Base-by-base conservation (phyloP, 2,797 vertebrate species). In the Poecilia gillii region DNA sequence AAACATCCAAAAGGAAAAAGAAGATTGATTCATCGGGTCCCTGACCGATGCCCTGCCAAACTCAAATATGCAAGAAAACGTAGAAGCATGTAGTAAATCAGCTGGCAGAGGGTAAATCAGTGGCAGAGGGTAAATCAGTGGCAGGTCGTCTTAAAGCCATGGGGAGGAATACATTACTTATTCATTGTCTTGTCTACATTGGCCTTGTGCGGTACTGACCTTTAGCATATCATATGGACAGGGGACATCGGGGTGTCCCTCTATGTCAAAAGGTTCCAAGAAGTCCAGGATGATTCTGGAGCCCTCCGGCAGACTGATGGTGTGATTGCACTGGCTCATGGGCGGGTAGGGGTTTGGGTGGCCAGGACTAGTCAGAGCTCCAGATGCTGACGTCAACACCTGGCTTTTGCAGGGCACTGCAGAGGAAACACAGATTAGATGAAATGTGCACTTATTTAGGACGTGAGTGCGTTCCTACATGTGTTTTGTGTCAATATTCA, bases 201-300 rank as follows among this genome's bases (percentile, higher is more conserved):
- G 20, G 23, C 47, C 20, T 43, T 53, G 45, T 78, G 81, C 66
- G 9, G 28, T 79, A 88, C 94, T 81, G 77, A 98, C 96, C 96
- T 96, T 96, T 75, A 97, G 90, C 82, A 88, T 86, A 75, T 97
- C 97, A 0, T 95, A 98, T 1, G 96, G 96, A 84, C 97, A 97
- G n/a, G 84, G 90, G 64, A 71, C 89, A 0, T 94, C 88, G 0
- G 87, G 95, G 87, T 97, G 96, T 78, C 90, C 81, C 88, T 97
- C 96, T 28, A 98, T 87, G 2, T 97, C 95, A 72, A 98, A 98
- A 36, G 92, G 90, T 66, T 94, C 95, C 88, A 87, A 78, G 33
- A 98, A 98, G 73, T 96, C 95, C 85, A 97, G 87, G 16, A 70
- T 73, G 75, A 97, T 78, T 62, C 91, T 89, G 94, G 96, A 96